phyloP scores from a whole-genome alignment of 2,797 vertebrate genomes.

The Mus minutoides region DNA sequence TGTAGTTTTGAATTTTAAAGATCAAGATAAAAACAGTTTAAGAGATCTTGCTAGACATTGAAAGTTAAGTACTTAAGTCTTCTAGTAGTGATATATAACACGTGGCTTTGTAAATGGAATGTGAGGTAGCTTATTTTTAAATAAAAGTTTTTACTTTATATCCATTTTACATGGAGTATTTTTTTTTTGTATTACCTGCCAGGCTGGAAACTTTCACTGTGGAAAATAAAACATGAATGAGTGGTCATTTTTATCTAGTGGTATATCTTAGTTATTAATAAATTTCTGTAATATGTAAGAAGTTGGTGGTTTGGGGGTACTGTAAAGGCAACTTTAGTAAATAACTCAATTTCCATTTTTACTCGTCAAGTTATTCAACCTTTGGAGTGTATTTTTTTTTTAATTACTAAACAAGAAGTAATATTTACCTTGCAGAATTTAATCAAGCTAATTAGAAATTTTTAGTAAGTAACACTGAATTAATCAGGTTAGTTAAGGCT shows the following conservation, averaged over 20 bases:
- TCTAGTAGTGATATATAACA: conserved; percentile 59
- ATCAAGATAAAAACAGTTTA: conserved; percentile 81
- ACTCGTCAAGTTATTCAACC: conserved; percentile 45
- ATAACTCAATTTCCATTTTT: conserved; percentile 46
- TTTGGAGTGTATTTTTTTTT: not conserved
- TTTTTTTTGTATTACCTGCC: conserved; percentile 43
- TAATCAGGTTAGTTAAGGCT: conserved; percentile 60
- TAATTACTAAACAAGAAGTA: not conserved
- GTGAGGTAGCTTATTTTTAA: conserved; percentile 54
- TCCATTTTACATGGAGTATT: conserved; percentile 45
- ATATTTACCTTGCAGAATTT: conserved; percentile 47
- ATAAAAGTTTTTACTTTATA: conserved; percentile 55
- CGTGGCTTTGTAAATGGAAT: conserved; percentile 63
- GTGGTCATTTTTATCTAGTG: conserved; percentile 58
- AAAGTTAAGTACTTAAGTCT: conserved; percentile 74
- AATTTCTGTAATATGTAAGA: conserved; percentile 56
- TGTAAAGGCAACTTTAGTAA: conserved; percentile 52
- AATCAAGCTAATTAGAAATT: conserved; percentile 64
- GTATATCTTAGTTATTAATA: conserved; percentile 42
- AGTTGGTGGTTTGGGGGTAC: not conserved
- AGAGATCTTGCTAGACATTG: conserved; percentile 71
- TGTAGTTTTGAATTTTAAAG: conserved; percentile 80
- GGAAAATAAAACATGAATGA: conserved; percentile 13
- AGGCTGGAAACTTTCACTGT: conserved; percentile 25
- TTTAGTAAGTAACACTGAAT: conserved; percentile 26